Base-by-base conservation (phyloP, 2,888 invertebrate species). In the Protonemura montana region DNA sequence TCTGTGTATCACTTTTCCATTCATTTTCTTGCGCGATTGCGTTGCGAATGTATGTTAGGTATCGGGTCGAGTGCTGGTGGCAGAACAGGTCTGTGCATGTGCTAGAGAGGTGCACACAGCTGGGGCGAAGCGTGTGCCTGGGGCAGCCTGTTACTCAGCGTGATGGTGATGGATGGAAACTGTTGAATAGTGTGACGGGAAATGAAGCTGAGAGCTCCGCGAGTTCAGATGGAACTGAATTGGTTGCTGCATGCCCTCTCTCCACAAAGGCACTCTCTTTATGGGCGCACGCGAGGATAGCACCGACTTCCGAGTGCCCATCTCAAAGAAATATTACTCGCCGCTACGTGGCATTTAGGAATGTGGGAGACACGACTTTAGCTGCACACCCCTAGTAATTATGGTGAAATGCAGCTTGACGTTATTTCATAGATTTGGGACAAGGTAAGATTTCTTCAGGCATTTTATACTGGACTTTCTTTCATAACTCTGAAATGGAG, bases 171-270 rank as follows among this genome's bases (percentile, higher is more conserved):
- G 85, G 85, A 87, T 87, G 85, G 80, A 59, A 41, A n/a, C 28
- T 80, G 59, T 41, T 83, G 86, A 83, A 77, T 86, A 25, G 85
- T 78, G 86, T 80, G 86, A 86, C 85, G 76, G 86, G 86, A 86
- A 86, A 86, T 86, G 86, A 84, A 86, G 80, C 78, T 42, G 80
- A 81, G 85, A 80, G 76, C 84, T 59, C 59, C 16, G 59, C 59
- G 59, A 21, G 59, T 59, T 84, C 42, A 84, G 84, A 84, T 84
- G 84, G 84, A 84, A 84, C 84, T 84, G 29, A 81, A 27, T 78
- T 6, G 27, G 59, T 59, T 59, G 59, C 81, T 28, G 29, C 81
- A 6, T 30, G 81, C 81, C 21, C 59, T 59, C 59, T 59, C 59
- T 21, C 6, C 13, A 21, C 59, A 59, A 10, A 21, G 59, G 13